Percentiles rank a stretch among this genome's conserved stretches.
These are phyloP conservation scores for Centroberyx gerrardi DNA, from an alignment of 2,797 vertebrate genomes.

Conservation along the genomic window DNA sequence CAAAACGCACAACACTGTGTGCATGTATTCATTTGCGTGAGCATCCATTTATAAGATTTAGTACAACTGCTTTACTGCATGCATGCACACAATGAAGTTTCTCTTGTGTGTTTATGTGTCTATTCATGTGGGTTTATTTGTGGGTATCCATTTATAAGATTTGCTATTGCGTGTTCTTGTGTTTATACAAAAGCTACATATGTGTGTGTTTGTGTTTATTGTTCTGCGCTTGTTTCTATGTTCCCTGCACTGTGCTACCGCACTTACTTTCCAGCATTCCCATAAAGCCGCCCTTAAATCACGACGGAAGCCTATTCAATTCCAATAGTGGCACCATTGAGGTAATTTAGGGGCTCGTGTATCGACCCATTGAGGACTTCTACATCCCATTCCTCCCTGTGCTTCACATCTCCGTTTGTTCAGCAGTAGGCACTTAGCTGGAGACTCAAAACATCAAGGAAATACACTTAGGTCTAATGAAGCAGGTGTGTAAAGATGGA, in stretches of 20 bases:
- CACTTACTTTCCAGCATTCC: slow-evolving; percentile 62
- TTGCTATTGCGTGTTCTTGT: slow-evolving; percentile 31
- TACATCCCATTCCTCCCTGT: slow-evolving; percentile 49
- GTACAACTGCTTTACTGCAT: not conserved
- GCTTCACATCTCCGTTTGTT: slow-evolving; percentile 27
- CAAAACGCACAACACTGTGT: not conserved
- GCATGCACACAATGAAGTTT: not conserved
- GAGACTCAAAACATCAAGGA: slow-evolving; percentile 10
- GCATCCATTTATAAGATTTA: slow-evolving; percentile 40
- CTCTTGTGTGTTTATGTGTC: slow-evolving; percentile 3
- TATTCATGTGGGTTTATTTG: slow-evolving; percentile 18
- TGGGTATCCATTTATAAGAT: slow-evolving; percentile 46
- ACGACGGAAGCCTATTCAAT: slow-evolving; percentile 70
- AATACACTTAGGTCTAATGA: slow-evolving; percentile 16
- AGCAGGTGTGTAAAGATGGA: not conserved
- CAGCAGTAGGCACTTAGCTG: slow-evolving; percentile 18
- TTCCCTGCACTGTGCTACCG: slow-evolving; percentile 39
- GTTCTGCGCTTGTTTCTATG: slow-evolving; percentile 56
- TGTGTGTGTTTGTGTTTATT: slow-evolving; percentile 49
- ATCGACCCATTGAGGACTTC: slow-evolving; percentile 63
- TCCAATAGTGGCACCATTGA: slow-evolving; percentile 69
- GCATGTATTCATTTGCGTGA: not conserved
- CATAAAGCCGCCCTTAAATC: slow-evolving; percentile 72
- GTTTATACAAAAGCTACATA: not conserved
- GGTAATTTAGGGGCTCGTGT: slow-evolving; percentile 67